These are phyloP conservation scores for Pangasius sanitwongsei DNA, from an alignment of 2,797 vertebrate species.

Conservation along the genomic window DNA sequence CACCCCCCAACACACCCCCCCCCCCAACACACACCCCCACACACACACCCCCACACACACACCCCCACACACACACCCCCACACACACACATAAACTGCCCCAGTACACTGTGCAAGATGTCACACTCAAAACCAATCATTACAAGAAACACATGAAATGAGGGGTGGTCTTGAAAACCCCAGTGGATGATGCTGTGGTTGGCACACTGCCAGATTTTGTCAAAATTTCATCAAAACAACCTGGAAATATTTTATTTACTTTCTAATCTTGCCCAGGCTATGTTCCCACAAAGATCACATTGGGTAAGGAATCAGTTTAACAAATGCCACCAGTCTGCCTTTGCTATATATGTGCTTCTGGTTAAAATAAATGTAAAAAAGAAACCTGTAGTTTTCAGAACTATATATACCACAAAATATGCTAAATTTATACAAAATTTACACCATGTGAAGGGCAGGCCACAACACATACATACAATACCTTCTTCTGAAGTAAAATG, in stretches of 20 bases:
- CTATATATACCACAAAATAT: background rate
- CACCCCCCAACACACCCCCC: too few species aligned
- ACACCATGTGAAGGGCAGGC: background rate
- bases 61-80: background rate
- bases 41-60: background rate
- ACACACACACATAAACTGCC: background rate
- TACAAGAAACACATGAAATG: background rate
- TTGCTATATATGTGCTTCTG: background rate
- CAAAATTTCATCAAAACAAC: background rate
- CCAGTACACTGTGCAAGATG: background rate
- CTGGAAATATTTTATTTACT: background rate
- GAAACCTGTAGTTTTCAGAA: background rate
- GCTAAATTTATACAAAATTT: background rate
- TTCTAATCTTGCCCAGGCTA: background rate
- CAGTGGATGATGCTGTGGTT: background rate
- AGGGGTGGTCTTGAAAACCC: background rate
- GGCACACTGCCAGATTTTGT: background rate
- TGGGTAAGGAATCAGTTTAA: background rate
- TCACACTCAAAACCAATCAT: background rate
- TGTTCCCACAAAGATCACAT: background rate
- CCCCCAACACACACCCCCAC: background rate
- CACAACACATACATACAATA: background rate
- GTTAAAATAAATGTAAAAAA: background rate
- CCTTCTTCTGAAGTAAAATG: background rate
- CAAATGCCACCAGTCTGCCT: background rate